Conservation (phyloP, 64 coral and sea anemone species). For the Montipora foliosa region DNA sequence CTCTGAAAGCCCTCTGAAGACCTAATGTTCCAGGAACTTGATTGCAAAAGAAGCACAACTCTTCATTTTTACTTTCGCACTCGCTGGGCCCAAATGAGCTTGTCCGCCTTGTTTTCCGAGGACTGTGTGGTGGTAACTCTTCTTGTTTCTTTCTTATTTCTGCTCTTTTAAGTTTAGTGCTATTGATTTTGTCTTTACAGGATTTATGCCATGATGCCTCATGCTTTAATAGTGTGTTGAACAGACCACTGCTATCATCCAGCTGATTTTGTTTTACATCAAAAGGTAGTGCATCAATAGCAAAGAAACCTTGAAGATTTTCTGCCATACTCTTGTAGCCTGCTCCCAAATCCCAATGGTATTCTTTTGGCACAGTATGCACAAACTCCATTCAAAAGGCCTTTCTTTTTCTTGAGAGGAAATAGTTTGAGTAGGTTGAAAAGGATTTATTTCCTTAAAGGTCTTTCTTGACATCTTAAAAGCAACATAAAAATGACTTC, state of each 20-base stretch:
- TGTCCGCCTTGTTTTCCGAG: slow-evolving; percentile 45
- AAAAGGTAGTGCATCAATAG: too few relatives aligned
- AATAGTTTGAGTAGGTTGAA: too few relatives aligned
- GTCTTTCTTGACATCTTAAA: too few relatives aligned
- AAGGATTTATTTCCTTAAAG: too few relatives aligned
- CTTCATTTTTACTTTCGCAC: neutral
- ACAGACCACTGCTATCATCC: slow-evolving; percentile 50
- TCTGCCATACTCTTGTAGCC: slow-evolving; percentile 35
- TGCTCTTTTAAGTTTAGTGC: slow-evolving; percentile 60
- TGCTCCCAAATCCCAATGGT: slow-evolving; percentile 27
- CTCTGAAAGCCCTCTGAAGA: neutral
- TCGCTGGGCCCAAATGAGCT: neutral
- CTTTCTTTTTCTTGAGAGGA: neutral
- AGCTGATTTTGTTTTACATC: slow-evolving; percentile 19
- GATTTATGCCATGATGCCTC: neutral
- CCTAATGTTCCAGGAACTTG: neutral
- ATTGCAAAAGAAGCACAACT: neutral
- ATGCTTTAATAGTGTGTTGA: slow-evolving; percentile 49
- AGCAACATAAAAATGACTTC: too few relatives aligned
- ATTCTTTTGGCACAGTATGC: slow-evolving; percentile 43
- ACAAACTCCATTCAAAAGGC: slow-evolving; percentile 47
- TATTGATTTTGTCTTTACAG: slow-evolving; percentile 19
- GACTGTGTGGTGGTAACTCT: neutral
- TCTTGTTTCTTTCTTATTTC: slow-evolving; percentile 13
- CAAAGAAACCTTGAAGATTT: too few relatives aligned